phyloP scores from a whole-genome alignment of 2,797 vertebrate genomes.

The Geotrypetes seraphini region DNA sequence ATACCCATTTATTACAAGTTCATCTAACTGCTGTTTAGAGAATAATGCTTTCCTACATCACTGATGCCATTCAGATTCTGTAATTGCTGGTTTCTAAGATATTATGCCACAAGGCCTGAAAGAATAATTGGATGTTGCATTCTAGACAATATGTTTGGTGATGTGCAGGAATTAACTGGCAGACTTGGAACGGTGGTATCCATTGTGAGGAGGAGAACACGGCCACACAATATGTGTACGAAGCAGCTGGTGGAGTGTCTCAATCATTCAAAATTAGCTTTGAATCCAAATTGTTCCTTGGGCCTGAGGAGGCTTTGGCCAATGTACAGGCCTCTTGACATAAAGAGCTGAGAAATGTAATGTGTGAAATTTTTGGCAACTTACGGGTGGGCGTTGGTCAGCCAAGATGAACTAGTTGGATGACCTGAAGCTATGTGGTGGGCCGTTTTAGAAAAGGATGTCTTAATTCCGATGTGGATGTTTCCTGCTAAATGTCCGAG shows the following conservation, averaged over 20 bases:
- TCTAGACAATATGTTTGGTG: slow-evolving; percentile 56
- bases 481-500: no score
- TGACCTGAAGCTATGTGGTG: no score
- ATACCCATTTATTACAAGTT: slow-evolving; percentile 66
- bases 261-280: background rate
- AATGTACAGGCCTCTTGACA: no score
- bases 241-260: slow-evolving; percentile 6
- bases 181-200: slow-evolving; percentile 37
- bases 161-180: slow-evolving; percentile 43
- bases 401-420: no score
- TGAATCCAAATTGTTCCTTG: no score
- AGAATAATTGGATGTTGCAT: slow-evolving; percentile 63
- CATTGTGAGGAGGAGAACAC: slow-evolving; percentile 2
- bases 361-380: no score
- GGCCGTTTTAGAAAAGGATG: no score
- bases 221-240: slow-evolving; percentile 5
- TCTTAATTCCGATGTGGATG: no score
- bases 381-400: no score
- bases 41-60: slow-evolving; percentile 54
- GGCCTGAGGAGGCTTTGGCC: no score
- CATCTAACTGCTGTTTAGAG: slow-evolving; percentile 67
- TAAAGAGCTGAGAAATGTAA: no score
- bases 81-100: slow-evolving; percentile 67
- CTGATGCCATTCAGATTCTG: slow-evolving; percentile 56
- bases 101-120: slow-evolving; percentile 69